Conservation (phyloP, 2,888 invertebrate species). For the Minunthozetes semirufus region DNA sequence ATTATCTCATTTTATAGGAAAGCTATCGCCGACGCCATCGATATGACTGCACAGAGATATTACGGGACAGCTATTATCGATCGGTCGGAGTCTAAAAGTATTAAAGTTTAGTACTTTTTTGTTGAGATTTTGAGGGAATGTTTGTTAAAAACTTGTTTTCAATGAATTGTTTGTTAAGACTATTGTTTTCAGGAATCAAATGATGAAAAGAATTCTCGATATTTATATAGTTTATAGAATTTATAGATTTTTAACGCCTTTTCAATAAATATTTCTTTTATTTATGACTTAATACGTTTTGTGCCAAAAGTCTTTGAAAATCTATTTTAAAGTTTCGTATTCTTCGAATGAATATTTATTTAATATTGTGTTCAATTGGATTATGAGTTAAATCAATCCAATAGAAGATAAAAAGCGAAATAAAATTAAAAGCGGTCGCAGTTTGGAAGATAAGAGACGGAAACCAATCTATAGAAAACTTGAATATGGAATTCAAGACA, state of each 20-base stretch:
- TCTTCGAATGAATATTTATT: too few relatives aligned
- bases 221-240: not conserved
- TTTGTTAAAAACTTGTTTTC: too few relatives aligned
- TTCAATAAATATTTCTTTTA: too few relatives aligned
- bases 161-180: not conserved
- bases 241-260: too few relatives aligned
- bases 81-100: not conserved
- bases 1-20: slow-evolving; percentile 37
- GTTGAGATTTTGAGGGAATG: too few relatives aligned
- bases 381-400: slow-evolving; percentile 10
- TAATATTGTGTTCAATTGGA: too few relatives aligned
- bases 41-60: slow-evolving; percentile 40
- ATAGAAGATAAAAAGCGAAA: not conserved
- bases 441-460: not conserved
- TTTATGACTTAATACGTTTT: too few relatives aligned
- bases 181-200: not conserved
- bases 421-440: not conserved
- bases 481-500: not conserved
- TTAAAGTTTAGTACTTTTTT: not conserved
- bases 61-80: slow-evolving; percentile 37
- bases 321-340: too few relatives aligned
- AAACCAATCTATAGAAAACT: not conserved
- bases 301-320: too few relatives aligned
- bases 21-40: slow-evolving; percentile 43
- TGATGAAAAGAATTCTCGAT: not conserved